Evolutionary conservation across 2,797 vertebrate genomes (phyloP), one percentile per base, ranked within the genome.

Genomic region (Cyclopterus lumpus): DNA sequence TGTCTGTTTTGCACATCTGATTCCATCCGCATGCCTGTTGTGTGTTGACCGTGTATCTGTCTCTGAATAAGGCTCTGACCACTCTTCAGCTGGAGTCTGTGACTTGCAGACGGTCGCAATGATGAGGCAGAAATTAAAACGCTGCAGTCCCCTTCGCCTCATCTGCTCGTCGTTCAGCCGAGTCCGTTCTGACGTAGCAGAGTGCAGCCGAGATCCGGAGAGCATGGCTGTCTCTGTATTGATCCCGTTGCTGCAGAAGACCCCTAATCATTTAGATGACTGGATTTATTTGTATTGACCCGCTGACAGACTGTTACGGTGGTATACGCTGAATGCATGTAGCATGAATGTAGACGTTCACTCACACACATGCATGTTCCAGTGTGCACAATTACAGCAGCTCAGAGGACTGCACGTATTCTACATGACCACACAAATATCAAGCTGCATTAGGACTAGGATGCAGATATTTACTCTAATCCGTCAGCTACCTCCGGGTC

Each of bases 261-360:
- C 81, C 76, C 51, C 57, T 71, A 88, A 88, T 91, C 83, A 81
- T 87, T 85, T 81, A 84, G 82, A 91, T 79, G 70, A 79, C 75
- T 83, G 75, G 71, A 88, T 91, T 86, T 86, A 85, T 84, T 60
- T 61, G 80, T 80, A 89, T 91, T 91, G 89, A 91, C 85, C 88
- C 82, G 75, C 77, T 90, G 82, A 79, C 78, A 82, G 74, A 46
- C 74, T 46, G 46, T 89, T 67, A 67, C 58, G 22, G 38, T 62
- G 58, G 62, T 32, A 65, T 32, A 65, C 42, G 46, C 62, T 15
- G 72, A n/a, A n/a, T n/a, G n/a, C n/a, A n/a, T n/a, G n/a, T n/a
- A n/a, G 40, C 72, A 79, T 42, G 22, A 67, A 51, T 30, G 28
- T 54, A 48, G 36, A 67, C 28, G 2, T 70, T 51, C 9, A n/a